These are phyloP conservation scores for Drosophila equinoxialis DNA, from an alignment of 1,140 invertebrate genomes.

Conservation along the genomic window DNA sequence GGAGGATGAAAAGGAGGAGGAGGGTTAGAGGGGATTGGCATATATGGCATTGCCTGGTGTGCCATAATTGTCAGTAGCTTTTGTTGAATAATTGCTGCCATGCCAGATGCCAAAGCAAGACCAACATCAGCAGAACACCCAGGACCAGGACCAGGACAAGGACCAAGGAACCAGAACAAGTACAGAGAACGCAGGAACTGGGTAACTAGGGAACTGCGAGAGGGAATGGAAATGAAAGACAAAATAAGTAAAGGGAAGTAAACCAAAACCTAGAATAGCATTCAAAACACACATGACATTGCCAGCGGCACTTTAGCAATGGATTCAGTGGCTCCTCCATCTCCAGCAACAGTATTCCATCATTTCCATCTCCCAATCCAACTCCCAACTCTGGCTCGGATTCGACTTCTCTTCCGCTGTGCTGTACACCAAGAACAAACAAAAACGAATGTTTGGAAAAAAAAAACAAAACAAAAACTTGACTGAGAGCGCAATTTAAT, in stretches of 20 bases:
- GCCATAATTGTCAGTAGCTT: constrained; percentile 80
- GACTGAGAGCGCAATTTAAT: constrained; percentile 69
- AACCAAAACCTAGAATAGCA: constrained; percentile 41
- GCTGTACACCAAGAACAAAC: constrained; percentile 28
- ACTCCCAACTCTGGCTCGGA: not conserved
- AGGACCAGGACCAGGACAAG: not conserved
- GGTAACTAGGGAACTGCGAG: constrained; percentile 7
- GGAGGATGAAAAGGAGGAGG: not conserved
- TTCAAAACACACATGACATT: constrained; percentile 52
- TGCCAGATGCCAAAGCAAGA: constrained; percentile 70
- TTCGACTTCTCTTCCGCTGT: not conserved
- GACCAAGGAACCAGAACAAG: not conserved
- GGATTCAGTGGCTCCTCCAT: constrained; percentile 13
- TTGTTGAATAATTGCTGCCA: constrained; percentile 79
- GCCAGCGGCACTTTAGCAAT: constrained; percentile 52
- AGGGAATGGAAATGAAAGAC: not conserved
- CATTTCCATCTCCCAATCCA: constrained; percentile 31
- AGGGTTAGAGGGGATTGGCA: constrained; percentile 16
- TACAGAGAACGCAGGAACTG: not conserved
- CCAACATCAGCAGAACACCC: not conserved
- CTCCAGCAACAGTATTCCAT: constrained; percentile 23
- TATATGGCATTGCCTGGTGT: constrained; percentile 64
- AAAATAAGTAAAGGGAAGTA: not conserved
- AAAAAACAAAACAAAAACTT: constrained; percentile 35
- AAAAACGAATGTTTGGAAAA: constrained; percentile 31